Conservation (phyloP, 2,888 invertebrate genomes). For the Arrhopalites spinosus region DNA sequence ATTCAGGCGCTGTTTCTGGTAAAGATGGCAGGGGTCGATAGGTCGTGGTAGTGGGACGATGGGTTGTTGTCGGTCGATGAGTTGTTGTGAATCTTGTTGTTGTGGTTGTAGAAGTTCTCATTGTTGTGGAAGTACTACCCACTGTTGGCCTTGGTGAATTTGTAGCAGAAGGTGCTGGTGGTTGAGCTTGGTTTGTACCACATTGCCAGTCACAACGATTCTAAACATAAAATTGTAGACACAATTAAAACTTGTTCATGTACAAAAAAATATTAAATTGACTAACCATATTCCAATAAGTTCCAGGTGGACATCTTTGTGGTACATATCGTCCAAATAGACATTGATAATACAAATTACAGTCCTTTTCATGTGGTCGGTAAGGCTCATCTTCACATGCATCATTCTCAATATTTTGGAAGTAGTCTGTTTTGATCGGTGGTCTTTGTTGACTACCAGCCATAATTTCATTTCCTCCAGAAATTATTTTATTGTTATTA, state of each 20-base stretch:
- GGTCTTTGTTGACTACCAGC: neutral
- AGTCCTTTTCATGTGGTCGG: conserved; percentile 47
- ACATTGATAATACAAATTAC: conserved; percentile 75
- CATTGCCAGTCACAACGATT: conserved; percentile 54
- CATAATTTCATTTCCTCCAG: neutral
- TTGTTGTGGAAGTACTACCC: conserved; percentile 33
- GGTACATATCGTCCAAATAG: conserved; percentile 73
- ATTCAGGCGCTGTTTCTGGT: neutral
- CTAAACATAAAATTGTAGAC: conserved; percentile 27
- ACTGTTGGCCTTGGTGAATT: conserved; percentile 26
- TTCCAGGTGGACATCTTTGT: conserved; percentile 73
- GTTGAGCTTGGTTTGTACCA: conserved; percentile 57
- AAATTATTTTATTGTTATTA: conserved; percentile 13
- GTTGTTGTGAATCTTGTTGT: conserved; percentile 29
- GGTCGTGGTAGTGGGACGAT: neutral
- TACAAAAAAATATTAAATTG: neutral
- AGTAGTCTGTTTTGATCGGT: neutral
- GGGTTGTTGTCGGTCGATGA: conserved; percentile 13
- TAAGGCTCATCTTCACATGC: conserved; percentile 46
- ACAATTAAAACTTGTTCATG: neutral
- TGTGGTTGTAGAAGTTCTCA: conserved; percentile 20
- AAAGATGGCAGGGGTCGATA: neutral
- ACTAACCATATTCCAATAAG: conserved; percentile 72
- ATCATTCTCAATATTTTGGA: conserved; percentile 37
- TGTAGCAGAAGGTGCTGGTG: conserved; percentile 31